Base-by-base conservation (phyloP, 2,797 vertebrate species). In the Pteronotus mesoamericanus region DNA sequence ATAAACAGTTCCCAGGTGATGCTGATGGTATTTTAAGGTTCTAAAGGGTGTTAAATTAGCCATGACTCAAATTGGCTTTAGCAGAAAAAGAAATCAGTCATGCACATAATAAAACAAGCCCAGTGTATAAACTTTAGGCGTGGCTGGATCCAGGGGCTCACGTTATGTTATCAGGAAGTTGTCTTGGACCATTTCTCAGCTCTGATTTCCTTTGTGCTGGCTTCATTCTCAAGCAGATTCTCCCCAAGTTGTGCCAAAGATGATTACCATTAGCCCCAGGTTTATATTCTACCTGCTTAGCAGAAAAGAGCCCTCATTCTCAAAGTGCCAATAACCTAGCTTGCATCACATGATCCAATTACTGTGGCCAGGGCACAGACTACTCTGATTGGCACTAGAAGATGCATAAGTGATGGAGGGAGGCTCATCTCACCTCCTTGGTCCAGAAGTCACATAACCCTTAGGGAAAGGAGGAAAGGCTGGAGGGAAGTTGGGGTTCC, bases 61-160 rank as follows among this genome's bases (percentile, higher is more conserved):
- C 44, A 46, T 46, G 78, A 83, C 39, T 96, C 61, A 83, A 69
- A 80, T 15, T 90, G 77, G 68, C 72, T 72, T 66, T 46, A 72
- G 74, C 59, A 96, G 71, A 68, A 80, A 89, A 96, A 83, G 32
- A 39, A 90, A 79, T 82, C 51, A n/a, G 37, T 39, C n/a, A 51
- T 39, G 64, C 24, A 89, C 37, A 42, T n/a, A 84, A 72, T 71
- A 22, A 61, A 84, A 84, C 75, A 92, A 75, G 37, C 34, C 18
- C 16, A 75, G n/a, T 39, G 11, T 2, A 18, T 37, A 44, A 72
- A 77, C 37, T 69, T 93, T 57, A 94, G 97, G 93, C 53, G 78
- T 91, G 53, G 69, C 34, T 91, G 72, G 42, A 91, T 92, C 14
- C 39, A 86, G 92, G 64, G 66, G 1, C 9, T 55, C 48, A 59